A percentile compares a stretch with the other conserved stretches of the same genome.
Conservation (phyloP, 2,797 vertebrate genomes). For the Eidolon dupreanum region DNA sequence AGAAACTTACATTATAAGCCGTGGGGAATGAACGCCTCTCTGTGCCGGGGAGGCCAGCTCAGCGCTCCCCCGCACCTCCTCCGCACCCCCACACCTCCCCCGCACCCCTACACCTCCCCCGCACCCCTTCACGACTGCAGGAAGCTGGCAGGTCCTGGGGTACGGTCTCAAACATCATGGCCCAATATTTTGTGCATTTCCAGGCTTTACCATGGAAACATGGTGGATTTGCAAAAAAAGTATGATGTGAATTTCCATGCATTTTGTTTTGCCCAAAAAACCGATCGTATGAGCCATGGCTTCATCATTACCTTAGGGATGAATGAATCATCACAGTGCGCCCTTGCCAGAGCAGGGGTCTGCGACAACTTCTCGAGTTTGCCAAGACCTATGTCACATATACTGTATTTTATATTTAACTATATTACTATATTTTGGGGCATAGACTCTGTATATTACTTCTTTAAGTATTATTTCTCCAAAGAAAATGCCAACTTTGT, state of each 20-base stretch:
- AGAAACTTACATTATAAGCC: neutral
- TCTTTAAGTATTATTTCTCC: neutral
- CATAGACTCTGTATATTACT: neutral
- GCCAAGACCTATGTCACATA: neutral
- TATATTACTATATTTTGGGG: neutral
- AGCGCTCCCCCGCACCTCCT: accelerated
- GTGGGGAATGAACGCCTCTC: accelerated
- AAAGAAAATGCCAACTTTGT: neutral
- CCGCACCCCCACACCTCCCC: accelerated
- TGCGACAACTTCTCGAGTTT: neutral
- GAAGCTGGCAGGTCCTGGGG: neutral
- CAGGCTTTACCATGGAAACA: neutral
- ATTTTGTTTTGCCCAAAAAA: neutral
- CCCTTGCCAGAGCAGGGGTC: neutral
- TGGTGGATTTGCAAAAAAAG: neutral
- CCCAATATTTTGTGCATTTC: accelerated
- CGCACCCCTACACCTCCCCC: too few relatives aligned
- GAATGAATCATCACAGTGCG: too few relatives aligned
- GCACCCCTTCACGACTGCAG: neutral
- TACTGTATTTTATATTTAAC: neutral
- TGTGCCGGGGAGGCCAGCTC: neutral
- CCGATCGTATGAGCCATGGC: neutral
- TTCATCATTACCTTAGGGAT: neutral
- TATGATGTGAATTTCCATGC: neutral
- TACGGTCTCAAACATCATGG: neutral